A percentile compares a stretch with the other conserved stretches of the same genome.
phyloP scores from a whole-genome alignment of 2,113 vertebrate species.

The Heloderma charlesbogerti region DNA sequence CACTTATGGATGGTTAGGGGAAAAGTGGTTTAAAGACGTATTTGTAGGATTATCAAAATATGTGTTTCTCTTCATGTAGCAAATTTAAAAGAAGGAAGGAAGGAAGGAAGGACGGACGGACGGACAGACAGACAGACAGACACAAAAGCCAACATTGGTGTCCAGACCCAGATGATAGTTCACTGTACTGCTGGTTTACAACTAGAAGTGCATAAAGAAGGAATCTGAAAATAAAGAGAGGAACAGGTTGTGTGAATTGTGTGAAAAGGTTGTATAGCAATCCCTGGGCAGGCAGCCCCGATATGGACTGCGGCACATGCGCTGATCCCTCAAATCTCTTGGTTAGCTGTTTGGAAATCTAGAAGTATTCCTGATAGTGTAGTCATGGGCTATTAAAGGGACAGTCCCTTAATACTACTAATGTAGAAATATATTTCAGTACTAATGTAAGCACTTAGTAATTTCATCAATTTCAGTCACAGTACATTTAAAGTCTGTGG shows the following conservation, averaged over 20 bases:
- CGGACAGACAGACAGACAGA: too few species aligned
- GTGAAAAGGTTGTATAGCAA: not conserved
- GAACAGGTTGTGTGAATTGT: not conserved
- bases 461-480: slow-evolving; percentile 9
- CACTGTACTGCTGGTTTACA: not conserved
- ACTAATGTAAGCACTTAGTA: slow-evolving; percentile 1
- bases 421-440: slow-evolving; percentile 5
- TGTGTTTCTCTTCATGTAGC: not conserved
- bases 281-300: not conserved
- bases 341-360: not conserved
- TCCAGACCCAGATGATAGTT: not conserved
- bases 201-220: not conserved
- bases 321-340: not conserved
- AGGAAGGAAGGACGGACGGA: not conserved
- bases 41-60: not conserved
- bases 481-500: not conserved
- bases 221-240: not conserved
- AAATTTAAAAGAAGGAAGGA: not conserved
- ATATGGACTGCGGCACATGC: not conserved
- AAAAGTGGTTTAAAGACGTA: not conserved
- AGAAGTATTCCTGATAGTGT: not conserved
- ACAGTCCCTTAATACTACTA: not conserved
- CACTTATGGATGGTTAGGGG: not conserved
- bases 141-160: not conserved
- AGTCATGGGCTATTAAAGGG: not conserved